A percentile compares a stretch with the other conserved stretches of the same genome.
Evolutionary conservation across 2,113 vertebrate species (phyloP).

Genomic region (Periophthalmus modestus): DNA sequence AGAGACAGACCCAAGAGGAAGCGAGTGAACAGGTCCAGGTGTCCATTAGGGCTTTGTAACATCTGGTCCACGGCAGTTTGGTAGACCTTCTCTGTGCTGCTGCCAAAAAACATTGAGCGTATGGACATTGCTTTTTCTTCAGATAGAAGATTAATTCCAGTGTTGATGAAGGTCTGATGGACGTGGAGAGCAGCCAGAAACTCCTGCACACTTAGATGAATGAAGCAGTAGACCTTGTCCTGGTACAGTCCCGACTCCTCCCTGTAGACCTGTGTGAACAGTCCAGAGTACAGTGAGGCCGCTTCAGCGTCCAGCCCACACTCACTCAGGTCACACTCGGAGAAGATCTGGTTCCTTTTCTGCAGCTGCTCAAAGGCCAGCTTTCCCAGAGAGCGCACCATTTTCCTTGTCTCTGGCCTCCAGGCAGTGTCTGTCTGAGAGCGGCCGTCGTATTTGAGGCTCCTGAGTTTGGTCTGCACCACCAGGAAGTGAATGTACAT

Average conservation of each 20-base stretch:
- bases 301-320: constrained; percentile 8
- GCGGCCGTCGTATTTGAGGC: constrained; percentile 7
- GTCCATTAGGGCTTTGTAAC: constrained; percentile 41
- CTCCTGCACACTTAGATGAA: constrained; percentile 52
- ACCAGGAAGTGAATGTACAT: constrained; percentile 35
- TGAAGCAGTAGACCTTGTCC: constrained; percentile 33
- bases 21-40: constrained; percentile 39
- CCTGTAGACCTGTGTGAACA: constrained; percentile 34
- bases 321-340: constrained; percentile 9
- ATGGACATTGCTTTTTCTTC: background rate
- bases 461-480: constrained; percentile 24
- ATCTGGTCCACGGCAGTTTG: constrained; percentile 36
- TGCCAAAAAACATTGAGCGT: background rate
- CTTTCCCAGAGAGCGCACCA: constrained; percentile 31
- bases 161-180: constrained; percentile 37
- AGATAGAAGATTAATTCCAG: constrained; percentile 33
- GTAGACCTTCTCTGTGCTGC: constrained; percentile 2
- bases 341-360: constrained; percentile 34
- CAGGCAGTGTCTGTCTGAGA: constrained; percentile 14
- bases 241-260: constrained; percentile 25
- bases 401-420: constrained; percentile 17
- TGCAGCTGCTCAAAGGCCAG: constrained; percentile 33
- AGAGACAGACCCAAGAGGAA: constrained; percentile 47
- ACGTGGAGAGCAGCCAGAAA: constrained; percentile 56
- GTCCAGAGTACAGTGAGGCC: constrained; percentile 26